Base-by-base conservation (phyloP, 2,888 invertebrate species). In the Vanessa cardui region DNA sequence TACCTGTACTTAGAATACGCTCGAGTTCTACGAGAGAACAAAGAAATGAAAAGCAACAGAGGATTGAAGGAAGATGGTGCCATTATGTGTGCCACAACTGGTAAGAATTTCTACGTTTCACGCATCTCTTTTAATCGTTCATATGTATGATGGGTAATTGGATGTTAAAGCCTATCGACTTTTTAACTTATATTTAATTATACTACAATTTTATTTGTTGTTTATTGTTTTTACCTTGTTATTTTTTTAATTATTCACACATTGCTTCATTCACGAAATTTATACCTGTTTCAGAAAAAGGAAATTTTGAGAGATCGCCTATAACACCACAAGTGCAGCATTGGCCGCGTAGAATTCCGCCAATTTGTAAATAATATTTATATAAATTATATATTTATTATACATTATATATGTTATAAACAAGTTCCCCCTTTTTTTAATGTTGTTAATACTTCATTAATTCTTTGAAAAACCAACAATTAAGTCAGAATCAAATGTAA, bases 21-120 rank as follows among this genome's bases (percentile, higher is more conserved):
- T 39, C 45, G 39, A 64, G 58, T 64, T 18, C 47, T 68, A 18
- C 56, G 58, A 20, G 68, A 61, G 20, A 67, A 63, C 6, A 44
- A 58, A 1, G 15, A 52, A 33, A 31, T 59, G 8, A 31, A 50
- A 15, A 33, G 7, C 8, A 47, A 52, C 4, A n/a, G n/a, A 7
- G 15, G 12, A 21, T 18, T 54, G 7, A 15, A 15, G 39, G 8
- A 18, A 20, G 45, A 67, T 4, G 33, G 59, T 20, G 18, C 26
- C 16, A n/a, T 16, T 20, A 60, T 63, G 7, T 67, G 67, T 52
- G 59, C 59, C 12, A 63, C 63, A 20, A 63, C 52, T 12, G 44
- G 26, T 26, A 54, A 31, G 26, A 15, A 6, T 52, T 6, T 52
- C 18, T 8, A 49, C 20, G 0, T 20, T 49, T 26, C 2, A 26